Evolutionary conservation across 2,113 vertebrate genomes (phyloP), one percentile per base, ranked within the genome.

Genomic region (Ramphastos sulfuratus): DNA sequence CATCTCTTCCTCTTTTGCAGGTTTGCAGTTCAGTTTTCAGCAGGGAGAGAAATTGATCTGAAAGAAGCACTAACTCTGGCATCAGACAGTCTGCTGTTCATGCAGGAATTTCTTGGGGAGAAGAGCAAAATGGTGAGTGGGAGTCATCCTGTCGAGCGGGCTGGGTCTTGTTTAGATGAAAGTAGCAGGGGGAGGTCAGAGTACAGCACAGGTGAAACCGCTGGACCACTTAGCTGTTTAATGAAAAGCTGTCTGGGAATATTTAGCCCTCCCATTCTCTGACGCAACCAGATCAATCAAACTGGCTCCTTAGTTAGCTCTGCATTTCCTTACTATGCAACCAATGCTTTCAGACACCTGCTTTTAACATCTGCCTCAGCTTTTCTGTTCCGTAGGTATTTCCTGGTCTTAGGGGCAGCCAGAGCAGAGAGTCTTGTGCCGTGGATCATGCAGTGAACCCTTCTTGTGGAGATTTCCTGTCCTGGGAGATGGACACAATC

Each of bases 91-190:
- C 66, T 82, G 52, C 67, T 83, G n/a, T 87, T 73, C 61, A 19
- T 1, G 2, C 79, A n/a, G 59, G 71, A 63, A 76, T 73, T 91
- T 92, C 58, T 72, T 3, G 1, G 10, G 72, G 30, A 87, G 76
- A 61, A 67, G 54, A 35, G 21, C 7, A 0, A 86, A 63, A 81
- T 72, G 85, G 70, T 90, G 69, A 93, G 90, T 94, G 37, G 31
- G 54, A 78, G 3, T 25, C 0, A 0, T 37, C 37, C 39, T 61
- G 54, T 66, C 1, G 0, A 25, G 33, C 56, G 2, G 2, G 2
- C 21, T 82, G 24, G 8, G 8, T 78, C n/a, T 77, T 69, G 19
- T 81, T 85, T 81, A 37, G 19, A 5, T 84, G 44, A 61, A 61
- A 75, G 28, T 8, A 17, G 12, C 0, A 0, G 5, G 12, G 13